phyloP scores from a whole-genome alignment of 2,113 vertebrate species.

The Lagopus muta region DNA sequence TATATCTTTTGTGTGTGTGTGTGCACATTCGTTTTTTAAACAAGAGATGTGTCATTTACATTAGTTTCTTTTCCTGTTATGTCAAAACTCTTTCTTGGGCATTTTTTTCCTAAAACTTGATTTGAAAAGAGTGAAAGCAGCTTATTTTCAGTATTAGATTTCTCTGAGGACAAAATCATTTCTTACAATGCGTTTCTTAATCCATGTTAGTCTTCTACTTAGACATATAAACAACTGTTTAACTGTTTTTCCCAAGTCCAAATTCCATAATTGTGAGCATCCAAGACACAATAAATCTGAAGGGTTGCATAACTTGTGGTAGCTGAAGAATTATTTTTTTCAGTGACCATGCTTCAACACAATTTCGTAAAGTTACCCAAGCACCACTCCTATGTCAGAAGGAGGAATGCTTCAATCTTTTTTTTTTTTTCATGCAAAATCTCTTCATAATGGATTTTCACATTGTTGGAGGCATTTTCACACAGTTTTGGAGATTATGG shows the following conservation, averaged over 20 bases:
- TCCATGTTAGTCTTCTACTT: background rate
- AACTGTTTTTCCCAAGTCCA: background rate
- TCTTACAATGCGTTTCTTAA: background rate
- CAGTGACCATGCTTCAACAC: background rate
- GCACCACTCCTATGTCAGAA: background rate
- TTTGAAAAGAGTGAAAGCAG: background rate
- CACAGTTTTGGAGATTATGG: background rate
- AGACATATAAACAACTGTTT: background rate
- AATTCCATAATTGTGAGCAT: background rate
- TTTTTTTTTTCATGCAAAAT: background rate
- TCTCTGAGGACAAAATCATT: background rate
- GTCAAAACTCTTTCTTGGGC: background rate
- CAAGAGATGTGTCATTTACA: background rate
- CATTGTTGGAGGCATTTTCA: background rate
- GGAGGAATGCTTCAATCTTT: accelerated
- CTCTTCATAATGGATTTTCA: accelerated
- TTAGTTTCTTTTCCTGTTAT: background rate
- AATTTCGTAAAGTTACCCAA: background rate
- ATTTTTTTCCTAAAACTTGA: background rate
- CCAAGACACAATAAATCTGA: background rate
- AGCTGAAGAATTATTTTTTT: background rate
- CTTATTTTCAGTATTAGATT: background rate
- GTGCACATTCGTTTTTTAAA: background rate
- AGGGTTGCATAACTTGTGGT: background rate
- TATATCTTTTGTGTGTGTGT: background rate